A percentile compares a stretch with the other conserved stretches of the same genome.
phyloP scores from a whole-genome alignment of 2,888 invertebrate genomes.

The Drosophila acutilabella region DNA sequence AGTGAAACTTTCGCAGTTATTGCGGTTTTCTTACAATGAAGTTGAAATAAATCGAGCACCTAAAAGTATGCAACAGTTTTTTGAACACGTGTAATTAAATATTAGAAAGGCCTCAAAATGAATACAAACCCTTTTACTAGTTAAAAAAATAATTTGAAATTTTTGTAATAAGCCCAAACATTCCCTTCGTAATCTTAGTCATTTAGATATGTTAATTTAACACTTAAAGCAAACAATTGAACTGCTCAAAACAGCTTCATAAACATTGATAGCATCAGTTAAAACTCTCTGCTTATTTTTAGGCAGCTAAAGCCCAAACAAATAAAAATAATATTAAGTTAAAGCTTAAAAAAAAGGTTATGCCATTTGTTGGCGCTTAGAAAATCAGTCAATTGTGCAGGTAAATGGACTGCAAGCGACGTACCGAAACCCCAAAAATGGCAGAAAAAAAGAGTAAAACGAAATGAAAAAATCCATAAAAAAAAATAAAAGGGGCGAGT shows the following conservation, averaged over 20 bases:
- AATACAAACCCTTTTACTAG: background rate
- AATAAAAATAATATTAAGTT: slow-evolving; percentile 29
- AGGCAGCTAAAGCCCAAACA: slow-evolving; percentile 19
- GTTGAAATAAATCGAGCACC: too few species aligned
- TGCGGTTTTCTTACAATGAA: too few species aligned
- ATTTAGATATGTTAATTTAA: slow-evolving; percentile 17
- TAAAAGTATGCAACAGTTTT: too few species aligned
- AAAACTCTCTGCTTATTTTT: slow-evolving; percentile 19
- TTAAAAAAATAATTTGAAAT: background rate
- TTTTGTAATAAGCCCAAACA: background rate
- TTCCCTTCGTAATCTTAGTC: background rate
- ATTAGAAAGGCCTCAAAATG: background rate
- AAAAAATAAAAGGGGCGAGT: slow-evolving; percentile 22
- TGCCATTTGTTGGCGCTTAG: slow-evolving; percentile 66
- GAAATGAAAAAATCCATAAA: slow-evolving; percentile 28
- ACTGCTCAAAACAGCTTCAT: slow-evolving; percentile 21
- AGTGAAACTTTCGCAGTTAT: too few species aligned
- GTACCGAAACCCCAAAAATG: slow-evolving; percentile 48
- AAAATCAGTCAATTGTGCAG: slow-evolving; percentile 84
- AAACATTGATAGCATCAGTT: slow-evolving; percentile 31
- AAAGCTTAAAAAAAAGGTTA: slow-evolving; percentile 19
- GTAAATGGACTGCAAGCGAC: slow-evolving; percentile 84
- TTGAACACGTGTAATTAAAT: too few species aligned
- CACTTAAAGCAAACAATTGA: slow-evolving; percentile 32
- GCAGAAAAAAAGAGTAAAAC: slow-evolving; percentile 14